phyloP scores from a whole-genome alignment of 2,888 invertebrate species.

The Cistogaster globosa region DNA sequence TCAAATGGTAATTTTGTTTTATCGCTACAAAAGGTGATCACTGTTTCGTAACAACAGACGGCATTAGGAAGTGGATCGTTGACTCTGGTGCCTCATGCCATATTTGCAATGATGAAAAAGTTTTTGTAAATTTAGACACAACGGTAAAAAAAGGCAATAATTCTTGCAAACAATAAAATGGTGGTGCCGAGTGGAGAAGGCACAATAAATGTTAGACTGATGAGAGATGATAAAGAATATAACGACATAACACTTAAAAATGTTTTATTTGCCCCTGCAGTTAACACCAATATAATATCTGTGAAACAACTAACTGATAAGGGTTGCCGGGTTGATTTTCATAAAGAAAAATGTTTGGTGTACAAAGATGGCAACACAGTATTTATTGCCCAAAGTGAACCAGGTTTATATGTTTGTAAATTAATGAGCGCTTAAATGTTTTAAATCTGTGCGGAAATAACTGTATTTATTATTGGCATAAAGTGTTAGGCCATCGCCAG shows the following conservation, averaged over 20 bases:
- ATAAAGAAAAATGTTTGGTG: constrained; percentile 3
- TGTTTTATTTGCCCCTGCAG: constrained; percentile 3
- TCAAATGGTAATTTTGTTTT: constrained; percentile 1
- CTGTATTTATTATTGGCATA: constrained; percentile 31
- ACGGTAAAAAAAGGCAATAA: not conserved
- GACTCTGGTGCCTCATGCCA: constrained; percentile 37
- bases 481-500: constrained; percentile 10
- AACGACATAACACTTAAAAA: constrained; percentile 11
- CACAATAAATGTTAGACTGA: constrained; percentile 5
- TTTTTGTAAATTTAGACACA: constrained; percentile 3
- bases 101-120: constrained; percentile 19
- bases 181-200: constrained; percentile 26
- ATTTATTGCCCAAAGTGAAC: not conserved
- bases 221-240: not conserved
- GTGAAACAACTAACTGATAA: constrained; percentile 11
- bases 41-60: constrained; percentile 26
- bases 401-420: constrained; percentile 22
- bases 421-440: constrained; percentile 2
- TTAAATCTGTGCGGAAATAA: not conserved
- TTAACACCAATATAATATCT: constrained; percentile 21
- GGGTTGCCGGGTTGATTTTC: constrained; percentile 8
- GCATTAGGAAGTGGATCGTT: constrained; percentile 8
- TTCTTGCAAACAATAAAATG: constrained; percentile 19
- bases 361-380: not conserved
- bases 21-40: not conserved